phyloP scores from a whole-genome alignment of 2,113 vertebrate species.

The Tychaedon coryphoeus region DNA sequence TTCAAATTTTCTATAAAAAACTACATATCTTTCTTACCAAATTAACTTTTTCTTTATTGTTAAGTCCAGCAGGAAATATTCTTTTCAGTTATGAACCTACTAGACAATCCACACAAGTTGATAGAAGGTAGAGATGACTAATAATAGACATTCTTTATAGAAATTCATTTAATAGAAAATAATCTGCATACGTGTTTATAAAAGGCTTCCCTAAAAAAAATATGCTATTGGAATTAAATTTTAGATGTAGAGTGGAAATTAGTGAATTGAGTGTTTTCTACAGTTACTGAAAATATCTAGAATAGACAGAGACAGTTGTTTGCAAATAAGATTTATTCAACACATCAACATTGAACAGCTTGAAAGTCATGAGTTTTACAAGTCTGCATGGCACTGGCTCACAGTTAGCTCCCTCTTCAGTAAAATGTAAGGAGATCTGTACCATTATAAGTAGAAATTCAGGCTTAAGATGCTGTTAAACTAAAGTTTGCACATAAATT shows the following conservation, averaged over 20 bases:
- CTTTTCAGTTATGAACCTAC: background rate
- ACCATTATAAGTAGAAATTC: background rate
- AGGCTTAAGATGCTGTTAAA: background rate
- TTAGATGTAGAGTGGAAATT: background rate
- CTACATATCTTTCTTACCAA: background rate
- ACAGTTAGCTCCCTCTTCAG: background rate
- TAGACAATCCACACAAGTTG: background rate
- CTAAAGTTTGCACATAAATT: background rate
- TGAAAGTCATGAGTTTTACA: background rate
- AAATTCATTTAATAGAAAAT: background rate
- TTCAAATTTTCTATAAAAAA: background rate
- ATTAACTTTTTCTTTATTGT: background rate
- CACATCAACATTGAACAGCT: background rate
- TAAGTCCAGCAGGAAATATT: background rate
- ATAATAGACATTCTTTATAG: background rate
- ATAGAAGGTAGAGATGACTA: background rate
- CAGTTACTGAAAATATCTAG: background rate
- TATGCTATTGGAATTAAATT: background rate
- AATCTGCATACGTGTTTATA: background rate
- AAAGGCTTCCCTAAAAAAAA: background rate
- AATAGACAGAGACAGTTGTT: background rate
- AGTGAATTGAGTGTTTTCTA: background rate
- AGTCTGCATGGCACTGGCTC: background rate
- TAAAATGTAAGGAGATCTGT: background rate
- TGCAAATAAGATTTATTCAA: background rate